phyloP scores from a whole-genome alignment of 2,113 vertebrate species.

The Dunckerocampus dactyliophorus region DNA sequence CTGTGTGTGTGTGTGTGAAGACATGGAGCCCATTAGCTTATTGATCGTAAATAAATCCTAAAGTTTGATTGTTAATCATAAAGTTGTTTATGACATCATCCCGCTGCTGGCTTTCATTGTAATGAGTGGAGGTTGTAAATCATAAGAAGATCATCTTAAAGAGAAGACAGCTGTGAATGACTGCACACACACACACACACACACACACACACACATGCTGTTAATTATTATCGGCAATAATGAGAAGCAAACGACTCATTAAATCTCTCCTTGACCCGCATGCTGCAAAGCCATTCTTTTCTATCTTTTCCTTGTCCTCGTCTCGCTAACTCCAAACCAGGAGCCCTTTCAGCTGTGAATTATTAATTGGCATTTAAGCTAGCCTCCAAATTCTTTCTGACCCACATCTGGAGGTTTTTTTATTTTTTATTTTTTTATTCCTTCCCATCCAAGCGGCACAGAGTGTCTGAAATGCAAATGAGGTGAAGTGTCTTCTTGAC shows the following conservation, averaged over 20 bases:
- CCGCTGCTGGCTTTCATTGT: not conserved
- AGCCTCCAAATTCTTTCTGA: conserved; percentile 13
- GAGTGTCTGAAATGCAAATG: conserved; percentile 9
- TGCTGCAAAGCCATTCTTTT: conserved; percentile 12
- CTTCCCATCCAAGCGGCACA: no score
- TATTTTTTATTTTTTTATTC: not conserved
- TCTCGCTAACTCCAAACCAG: conserved; percentile 28
- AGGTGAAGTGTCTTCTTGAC: conserved; percentile 17
- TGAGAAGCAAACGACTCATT: conserved; percentile 66
- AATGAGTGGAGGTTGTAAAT: not conserved
- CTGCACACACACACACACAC: conserved; percentile 18
- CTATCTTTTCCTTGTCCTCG: conserved; percentile 9
- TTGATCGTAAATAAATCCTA: not conserved
- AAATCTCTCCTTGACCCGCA: conserved; percentile 65
- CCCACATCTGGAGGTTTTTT: conserved; percentile 10
- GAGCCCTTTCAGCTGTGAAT: conserved; percentile 34
- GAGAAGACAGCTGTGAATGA: conserved; percentile 16
- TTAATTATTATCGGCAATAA: conserved; percentile 64
- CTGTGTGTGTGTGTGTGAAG: not conserved
- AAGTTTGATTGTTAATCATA: not conserved
- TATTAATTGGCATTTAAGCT: conserved; percentile 43
- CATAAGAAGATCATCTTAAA: not conserved
- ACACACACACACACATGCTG: conserved; percentile 25
- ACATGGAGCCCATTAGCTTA: not conserved
- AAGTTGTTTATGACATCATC: not conserved